These are phyloP conservation scores for Amniataba percoides DNA, from an alignment of 2,797 vertebrate genomes.

Conservation along the genomic window DNA sequence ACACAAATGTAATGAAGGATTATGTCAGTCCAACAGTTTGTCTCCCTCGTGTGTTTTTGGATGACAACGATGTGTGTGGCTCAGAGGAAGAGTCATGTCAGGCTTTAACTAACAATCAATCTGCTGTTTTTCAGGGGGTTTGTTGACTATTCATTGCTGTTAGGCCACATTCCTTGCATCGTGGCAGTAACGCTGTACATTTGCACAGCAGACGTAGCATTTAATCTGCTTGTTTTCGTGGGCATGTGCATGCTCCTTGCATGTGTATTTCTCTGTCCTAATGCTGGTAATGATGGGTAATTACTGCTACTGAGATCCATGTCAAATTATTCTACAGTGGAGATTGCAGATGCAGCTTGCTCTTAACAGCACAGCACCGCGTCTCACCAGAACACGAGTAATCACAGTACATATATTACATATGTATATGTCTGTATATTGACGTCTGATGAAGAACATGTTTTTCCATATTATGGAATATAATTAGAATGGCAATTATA, in stretches of 20 bases:
- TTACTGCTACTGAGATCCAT: conserved; percentile 48
- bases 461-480: background rate
- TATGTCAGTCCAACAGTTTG: background rate
- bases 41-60: background rate
- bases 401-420: background rate
- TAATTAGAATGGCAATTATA: background rate
- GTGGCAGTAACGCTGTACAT: background rate
- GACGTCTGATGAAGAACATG: background rate
- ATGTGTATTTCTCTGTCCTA: background rate
- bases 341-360: conserved; percentile 12
- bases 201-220: background rate
- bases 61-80: background rate
- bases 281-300: conserved; percentile 44
- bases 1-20: background rate
- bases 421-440: background rate
- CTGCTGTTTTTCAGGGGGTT: conserved; percentile 2
- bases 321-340: conserved; percentile 37
- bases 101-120: background rate
- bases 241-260: background rate
- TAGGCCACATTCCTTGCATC: background rate
- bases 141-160: background rate
- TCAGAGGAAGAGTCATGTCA: background rate
- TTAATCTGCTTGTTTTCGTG: background rate
- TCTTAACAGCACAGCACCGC: background rate
- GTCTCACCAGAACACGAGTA: background rate